Conservation (phyloP, 2,113 vertebrate genomes). For the Nestor notabilis region DNA sequence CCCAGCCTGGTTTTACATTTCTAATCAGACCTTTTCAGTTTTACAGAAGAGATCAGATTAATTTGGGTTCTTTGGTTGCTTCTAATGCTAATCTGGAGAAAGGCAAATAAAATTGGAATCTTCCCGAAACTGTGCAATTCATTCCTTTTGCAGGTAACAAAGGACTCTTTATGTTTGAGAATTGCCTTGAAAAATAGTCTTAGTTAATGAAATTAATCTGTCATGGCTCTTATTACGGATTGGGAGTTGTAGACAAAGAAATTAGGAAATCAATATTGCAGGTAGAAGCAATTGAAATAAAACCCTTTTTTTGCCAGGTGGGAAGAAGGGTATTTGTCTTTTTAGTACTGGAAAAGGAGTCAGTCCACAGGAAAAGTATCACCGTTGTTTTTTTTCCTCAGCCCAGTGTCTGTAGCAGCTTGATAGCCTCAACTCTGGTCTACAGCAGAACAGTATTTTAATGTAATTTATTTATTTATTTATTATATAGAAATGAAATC, state of each 20-base stretch:
- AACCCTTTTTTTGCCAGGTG: background rate
- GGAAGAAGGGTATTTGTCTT: background rate
- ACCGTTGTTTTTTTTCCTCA: background rate
- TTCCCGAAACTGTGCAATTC: background rate
- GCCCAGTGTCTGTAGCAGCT: background rate
- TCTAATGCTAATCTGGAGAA: background rate
- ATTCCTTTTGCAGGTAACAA: constrained; percentile 12
- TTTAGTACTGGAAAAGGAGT: background rate
- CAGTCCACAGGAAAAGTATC: background rate
- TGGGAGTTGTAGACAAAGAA: constrained; percentile 18
- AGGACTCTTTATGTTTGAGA: constrained; percentile 1
- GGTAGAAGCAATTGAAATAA: background rate
- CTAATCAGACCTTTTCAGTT: background rate
- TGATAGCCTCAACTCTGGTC: background rate
- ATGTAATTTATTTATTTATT: background rate
- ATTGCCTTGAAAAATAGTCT: constrained; percentile 30
- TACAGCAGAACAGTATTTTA: background rate
- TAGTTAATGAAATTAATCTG: constrained; percentile 37
- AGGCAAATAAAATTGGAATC: background rate
- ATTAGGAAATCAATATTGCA: constrained; percentile 17
- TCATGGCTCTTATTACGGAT: background rate
- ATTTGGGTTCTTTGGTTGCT: constrained; percentile 14
- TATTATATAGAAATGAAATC: background rate
- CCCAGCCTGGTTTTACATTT: constrained; percentile 16
- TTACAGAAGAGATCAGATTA: constrained; percentile 26